Evolutionary conservation across 1,140 invertebrate species (phyloP), one percentile per base, ranked within the genome.

Genomic region (Ceratina japonica): DNA sequence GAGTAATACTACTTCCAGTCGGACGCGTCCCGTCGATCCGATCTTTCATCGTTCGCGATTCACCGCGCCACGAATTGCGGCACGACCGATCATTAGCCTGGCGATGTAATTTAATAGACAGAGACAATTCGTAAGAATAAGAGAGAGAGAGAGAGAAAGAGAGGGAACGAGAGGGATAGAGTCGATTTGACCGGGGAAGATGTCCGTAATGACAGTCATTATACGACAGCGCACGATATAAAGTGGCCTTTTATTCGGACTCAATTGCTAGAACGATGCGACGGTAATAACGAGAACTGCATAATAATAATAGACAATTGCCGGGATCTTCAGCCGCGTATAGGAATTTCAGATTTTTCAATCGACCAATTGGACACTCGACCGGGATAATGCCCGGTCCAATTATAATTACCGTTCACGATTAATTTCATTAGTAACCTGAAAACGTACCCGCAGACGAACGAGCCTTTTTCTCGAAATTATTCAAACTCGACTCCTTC

Each of bases 221-320:
- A 72, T 27, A 22, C 75, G 58, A 71, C 49, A 61, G 49, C 27
- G 49, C 44, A 37, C 58, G 75, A 63, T 54, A 71, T 27, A 72
- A 59, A 78, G 51, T 77, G 66, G 75, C 51, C 75, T 54, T 77
- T 77, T 63, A 71, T 77, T 49, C 37, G 12, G 68, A 16, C 66
- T 52, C 31, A 24, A 72, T 72, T 78, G 59, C 49, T 62, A 44
- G 31, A 63, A 63, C 75, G 58, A 71, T 54, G 58, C 68, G 59
- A 78, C 51, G 75, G 51, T 72, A 78, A 72, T 78, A 78, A 78
- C 75, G 54, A 56, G 68, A 63, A 63, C 31, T 63, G 59, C 59
- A n/a, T n/a, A n/a, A 63, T 78, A 78, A 78, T 62, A 76, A 69
- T 22, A 37, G 13, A 72, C 69, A 61, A 72, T 72, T 56, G 10